These are phyloP conservation scores for Poecile montanus DNA, from an alignment of 2,797 vertebrate genomes.

Conservation along the genomic window DNA sequence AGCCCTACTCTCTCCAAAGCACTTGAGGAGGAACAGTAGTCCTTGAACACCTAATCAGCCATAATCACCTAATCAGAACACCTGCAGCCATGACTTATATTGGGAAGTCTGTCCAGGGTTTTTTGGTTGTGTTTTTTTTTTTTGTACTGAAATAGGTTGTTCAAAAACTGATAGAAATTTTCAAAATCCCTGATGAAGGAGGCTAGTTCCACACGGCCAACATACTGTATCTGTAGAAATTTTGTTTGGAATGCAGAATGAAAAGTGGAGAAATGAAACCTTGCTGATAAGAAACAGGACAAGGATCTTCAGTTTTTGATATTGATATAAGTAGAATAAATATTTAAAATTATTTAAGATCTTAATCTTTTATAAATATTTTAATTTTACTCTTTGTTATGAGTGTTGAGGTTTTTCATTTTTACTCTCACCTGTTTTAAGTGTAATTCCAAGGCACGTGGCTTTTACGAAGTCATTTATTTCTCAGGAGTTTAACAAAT, in stretches of 20 bases:
- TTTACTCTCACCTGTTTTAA: neutral
- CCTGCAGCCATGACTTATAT: neutral
- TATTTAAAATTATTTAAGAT: neutral
- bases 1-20: neutral
- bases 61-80: no score
- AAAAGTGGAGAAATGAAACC: neutral
- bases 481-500: neutral
- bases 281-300: neutral
- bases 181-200: neutral
- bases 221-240: neutral
- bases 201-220: neutral
- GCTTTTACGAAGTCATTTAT: neutral
- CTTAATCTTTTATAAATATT: neutral
- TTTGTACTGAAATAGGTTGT: neutral
- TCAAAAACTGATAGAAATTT: neutral
- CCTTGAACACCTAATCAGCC: neutral
- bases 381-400: neutral
- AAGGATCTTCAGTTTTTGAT: neutral
- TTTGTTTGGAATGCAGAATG: neutral
- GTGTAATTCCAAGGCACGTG: neutral
- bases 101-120: neutral
- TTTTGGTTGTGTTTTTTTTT: neutral
- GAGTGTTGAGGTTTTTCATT: neutral
- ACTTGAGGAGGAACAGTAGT: neutral
- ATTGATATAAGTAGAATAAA: neutral